These are phyloP conservation scores for Typhlichthys eigenmanni DNA, from an alignment of 2,797 vertebrate genomes.

Conservation along the genomic window DNA sequence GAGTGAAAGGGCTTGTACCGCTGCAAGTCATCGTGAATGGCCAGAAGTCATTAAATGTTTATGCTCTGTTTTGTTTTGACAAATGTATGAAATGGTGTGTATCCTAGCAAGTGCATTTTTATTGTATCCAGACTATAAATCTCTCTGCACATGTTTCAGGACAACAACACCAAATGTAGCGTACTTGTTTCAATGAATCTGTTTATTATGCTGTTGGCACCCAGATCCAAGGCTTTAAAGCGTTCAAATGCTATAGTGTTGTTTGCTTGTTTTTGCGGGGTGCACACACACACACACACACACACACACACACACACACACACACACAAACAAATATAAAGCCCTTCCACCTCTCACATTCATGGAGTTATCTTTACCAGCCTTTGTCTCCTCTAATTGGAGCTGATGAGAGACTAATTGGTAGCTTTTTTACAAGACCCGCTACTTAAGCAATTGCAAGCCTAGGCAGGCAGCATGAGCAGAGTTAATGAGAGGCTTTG, in stretches of 20 bases:
- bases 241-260: no score
- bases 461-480: slow-evolving; percentile 87
- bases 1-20: slow-evolving; percentile 79
- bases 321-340: slow-evolving; percentile 27
- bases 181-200: no score
- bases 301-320: slow-evolving; percentile 1
- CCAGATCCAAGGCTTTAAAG: no score
- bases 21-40: slow-evolving; percentile 74
- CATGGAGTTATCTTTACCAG: slow-evolving; percentile 96
- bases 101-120: background rate
- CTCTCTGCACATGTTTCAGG: no score
- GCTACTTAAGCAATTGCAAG: slow-evolving; percentile 88
- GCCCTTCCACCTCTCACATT: slow-evolving; percentile 76
- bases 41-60: slow-evolving; percentile 89
- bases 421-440: slow-evolving; percentile 87
- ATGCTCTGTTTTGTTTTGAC: slow-evolving; percentile 80
- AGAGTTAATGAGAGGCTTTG: slow-evolving; percentile 97
- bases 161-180: no score
- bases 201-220: no score
- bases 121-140: no score
- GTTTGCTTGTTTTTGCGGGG: slow-evolving; percentile 11
- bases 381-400: slow-evolving; percentile 99
- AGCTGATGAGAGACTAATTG: slow-evolving; percentile 99
- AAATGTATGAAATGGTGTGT: slow-evolving; percentile 38
- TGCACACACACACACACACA: slow-evolving; percentile 1